Conservation (phyloP, 2,797 vertebrate genomes). For the Chloroceryle amazona region DNA sequence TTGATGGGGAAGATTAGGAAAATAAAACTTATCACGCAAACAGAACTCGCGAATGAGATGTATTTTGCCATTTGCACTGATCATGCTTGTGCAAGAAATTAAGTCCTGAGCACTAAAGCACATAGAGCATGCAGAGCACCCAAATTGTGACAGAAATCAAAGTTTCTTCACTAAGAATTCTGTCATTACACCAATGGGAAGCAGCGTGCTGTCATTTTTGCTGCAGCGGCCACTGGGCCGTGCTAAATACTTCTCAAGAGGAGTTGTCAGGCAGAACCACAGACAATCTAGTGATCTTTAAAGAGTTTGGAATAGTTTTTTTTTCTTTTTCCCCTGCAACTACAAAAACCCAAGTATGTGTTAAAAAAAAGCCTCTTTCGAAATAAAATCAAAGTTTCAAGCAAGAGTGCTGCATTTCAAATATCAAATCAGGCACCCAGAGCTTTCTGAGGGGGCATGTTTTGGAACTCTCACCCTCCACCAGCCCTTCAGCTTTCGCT, state of each 20-base stretch:
- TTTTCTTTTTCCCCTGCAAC: background rate
- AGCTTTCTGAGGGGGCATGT: background rate
- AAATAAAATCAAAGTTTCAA: background rate
- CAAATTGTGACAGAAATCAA: background rate
- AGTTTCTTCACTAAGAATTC: background rate
- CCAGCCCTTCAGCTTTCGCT: background rate
- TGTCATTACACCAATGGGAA: background rate
- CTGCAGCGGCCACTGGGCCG: background rate
- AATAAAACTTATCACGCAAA: slow-evolving; percentile 54
- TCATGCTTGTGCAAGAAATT: background rate
- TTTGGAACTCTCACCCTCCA: background rate
- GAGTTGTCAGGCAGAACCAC: background rate
- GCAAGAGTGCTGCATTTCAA: background rate
- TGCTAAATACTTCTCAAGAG: background rate
- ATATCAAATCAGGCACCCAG: background rate
- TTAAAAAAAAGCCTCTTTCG: background rate
- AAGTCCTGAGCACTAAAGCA: background rate
- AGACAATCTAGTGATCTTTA: background rate
- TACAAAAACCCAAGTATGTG: background rate
- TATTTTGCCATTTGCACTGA: background rate
- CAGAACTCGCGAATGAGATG: slow-evolving; percentile 21
- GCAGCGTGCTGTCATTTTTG: background rate
- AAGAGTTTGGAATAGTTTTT: background rate
- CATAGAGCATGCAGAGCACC: slow-evolving; percentile 15
- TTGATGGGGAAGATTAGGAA: slow-evolving; percentile 37